Percentiles rank a stretch among this genome's conserved stretches.
Conservation (phyloP, 2,888 invertebrate genomes). For the Eilema sororculum region DNA sequence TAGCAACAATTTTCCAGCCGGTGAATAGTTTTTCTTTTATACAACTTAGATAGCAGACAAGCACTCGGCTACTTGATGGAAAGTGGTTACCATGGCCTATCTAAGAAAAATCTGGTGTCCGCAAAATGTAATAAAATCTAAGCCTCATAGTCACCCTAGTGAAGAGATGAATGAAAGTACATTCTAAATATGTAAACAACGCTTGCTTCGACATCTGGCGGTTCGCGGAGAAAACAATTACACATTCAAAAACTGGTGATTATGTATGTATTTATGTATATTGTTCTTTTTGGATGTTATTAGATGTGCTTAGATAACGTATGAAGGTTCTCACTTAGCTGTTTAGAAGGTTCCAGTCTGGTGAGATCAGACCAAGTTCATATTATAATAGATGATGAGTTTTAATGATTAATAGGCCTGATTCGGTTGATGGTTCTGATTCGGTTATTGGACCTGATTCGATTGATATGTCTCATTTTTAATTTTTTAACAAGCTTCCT, state of each 20-base stretch:
- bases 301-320: slow-evolving; percentile 1
- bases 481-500: too few species aligned
- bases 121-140: neutral
- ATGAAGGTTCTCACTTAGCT: neutral
- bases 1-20: too few species aligned
- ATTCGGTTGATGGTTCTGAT: neutral
- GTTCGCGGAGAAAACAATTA: slow-evolving; percentile 41
- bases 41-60: too few species aligned
- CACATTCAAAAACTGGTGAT: slow-evolving; percentile 24
- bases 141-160: slow-evolving; percentile 49
- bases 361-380: neutral
- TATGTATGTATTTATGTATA: slow-evolving; percentile 1
- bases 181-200: slow-evolving; percentile 51
- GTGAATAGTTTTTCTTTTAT: too few species aligned
- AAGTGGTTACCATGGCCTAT: too few species aligned
- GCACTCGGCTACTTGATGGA: too few species aligned
- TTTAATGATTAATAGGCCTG: neutral
- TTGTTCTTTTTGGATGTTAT: neutral
- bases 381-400: neutral
- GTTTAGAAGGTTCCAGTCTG: neutral
- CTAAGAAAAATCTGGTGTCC: neutral
- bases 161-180: slow-evolving; percentile 68
- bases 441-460: too few species aligned
- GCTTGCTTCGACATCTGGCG: slow-evolving; percentile 38
- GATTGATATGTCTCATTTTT: neutral